These are phyloP conservation scores for Lasiurus borealis DNA, from an alignment of 2,113 vertebrate genomes.

Conservation along the genomic window DNA sequence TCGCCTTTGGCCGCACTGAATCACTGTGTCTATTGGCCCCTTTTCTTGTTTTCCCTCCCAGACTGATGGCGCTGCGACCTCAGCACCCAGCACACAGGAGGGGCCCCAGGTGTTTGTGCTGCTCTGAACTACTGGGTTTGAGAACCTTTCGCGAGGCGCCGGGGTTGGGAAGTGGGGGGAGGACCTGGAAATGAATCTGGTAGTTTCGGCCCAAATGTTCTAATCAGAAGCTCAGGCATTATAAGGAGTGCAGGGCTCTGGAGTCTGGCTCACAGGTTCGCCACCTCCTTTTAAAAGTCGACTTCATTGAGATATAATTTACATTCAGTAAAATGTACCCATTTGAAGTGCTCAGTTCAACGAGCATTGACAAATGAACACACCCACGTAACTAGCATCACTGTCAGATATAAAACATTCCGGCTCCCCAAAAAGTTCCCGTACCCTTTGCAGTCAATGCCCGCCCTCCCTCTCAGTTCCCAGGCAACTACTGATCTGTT, in stretches of 20 bases:
- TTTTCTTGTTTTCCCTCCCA: neutral
- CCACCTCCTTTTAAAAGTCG: neutral
- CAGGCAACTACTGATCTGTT: slow-evolving; percentile 53
- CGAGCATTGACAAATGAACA: neutral
- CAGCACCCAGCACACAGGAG: neutral
- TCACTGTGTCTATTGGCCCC: neutral
- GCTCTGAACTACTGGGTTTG: neutral
- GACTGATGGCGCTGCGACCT: neutral
- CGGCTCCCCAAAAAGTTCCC: neutral
- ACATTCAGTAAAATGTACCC: slow-evolving; percentile 1
- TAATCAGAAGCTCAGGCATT: slow-evolving; percentile 35
- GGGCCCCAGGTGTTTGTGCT: neutral
- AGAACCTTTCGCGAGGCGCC: neutral
- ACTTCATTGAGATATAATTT: neutral
- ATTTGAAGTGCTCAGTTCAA: neutral
- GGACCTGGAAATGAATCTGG: neutral
- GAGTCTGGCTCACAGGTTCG: neutral
- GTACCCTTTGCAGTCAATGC: neutral
- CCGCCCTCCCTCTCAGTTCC: neutral
- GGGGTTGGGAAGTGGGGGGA: neutral
- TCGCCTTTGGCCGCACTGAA: neutral
- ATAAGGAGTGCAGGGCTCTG: neutral
- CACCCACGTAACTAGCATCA: neutral
- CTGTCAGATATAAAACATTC: neutral
- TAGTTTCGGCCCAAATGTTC: slow-evolving; percentile 21